These are phyloP conservation scores for Arctia plantaginis DNA, from an alignment of 2,888 invertebrate species.

Conservation along the genomic window DNA sequence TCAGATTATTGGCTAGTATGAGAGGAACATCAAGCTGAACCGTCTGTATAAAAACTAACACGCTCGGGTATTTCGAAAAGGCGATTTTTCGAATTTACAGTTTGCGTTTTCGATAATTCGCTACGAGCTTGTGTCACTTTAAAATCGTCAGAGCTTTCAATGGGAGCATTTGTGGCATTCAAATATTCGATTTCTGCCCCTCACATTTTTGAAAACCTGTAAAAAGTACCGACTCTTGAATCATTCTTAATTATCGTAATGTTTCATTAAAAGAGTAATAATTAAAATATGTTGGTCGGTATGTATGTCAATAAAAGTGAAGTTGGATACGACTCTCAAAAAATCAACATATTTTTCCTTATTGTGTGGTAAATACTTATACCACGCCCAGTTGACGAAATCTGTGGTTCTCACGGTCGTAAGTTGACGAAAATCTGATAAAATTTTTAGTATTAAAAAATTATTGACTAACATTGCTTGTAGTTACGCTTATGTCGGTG, in stretches of 20 bases:
- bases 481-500: background rate
- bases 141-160: no score
- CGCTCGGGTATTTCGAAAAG: no score
- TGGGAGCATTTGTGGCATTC: no score
- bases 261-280: background rate
- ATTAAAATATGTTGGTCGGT: background rate
- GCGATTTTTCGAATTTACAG: no score
- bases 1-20: no score
- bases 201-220: no score
- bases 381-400: conserved; percentile 15
- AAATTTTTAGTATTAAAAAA: conserved; percentile 1
- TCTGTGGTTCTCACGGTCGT: conserved; percentile 2
- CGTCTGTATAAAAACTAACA: no score
- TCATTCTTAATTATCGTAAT: background rate
- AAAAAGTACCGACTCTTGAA: background rate
- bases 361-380: conserved; percentile 10
- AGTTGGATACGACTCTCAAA: conserved; percentile 10
- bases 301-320: conserved; percentile 17
- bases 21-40: no score
- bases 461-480: background rate
- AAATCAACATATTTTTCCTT: background rate
- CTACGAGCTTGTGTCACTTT: no score
- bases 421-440: conserved; percentile 17
- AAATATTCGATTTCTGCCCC: no score
- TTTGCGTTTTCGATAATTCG: no score